Conservation (phyloP, 2,888 invertebrate species). For the Sycophila texana region DNA sequence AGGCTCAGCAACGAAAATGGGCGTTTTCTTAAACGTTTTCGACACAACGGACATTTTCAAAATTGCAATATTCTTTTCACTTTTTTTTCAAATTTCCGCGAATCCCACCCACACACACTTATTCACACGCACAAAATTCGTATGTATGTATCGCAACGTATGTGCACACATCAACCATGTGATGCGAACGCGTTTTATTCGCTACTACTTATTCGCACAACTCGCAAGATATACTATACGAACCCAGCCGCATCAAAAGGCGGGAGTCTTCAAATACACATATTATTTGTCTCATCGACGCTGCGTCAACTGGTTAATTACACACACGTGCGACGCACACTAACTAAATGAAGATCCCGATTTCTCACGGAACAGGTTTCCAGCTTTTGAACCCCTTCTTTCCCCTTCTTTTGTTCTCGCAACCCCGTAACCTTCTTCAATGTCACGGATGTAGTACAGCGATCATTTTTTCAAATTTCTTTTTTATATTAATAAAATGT, state of each 20-base stretch:
- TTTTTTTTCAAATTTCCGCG: constrained; percentile 27
- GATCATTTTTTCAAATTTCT: too few relatives aligned
- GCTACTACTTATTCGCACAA: constrained; percentile 18
- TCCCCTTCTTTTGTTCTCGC: constrained; percentile 14
- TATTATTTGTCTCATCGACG: constrained; percentile 15
- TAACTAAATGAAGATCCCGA: constrained; percentile 10
- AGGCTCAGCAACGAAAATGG: constrained; percentile 86
- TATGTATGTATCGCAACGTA: not conserved
- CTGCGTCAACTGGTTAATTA: constrained; percentile 37
- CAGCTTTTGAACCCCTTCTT: constrained; percentile 21
- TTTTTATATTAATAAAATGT: too few relatives aligned
- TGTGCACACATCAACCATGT: constrained; percentile 21
- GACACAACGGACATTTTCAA: constrained; percentile 56
- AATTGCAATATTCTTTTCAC: not conserved
- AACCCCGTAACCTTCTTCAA: not conserved
- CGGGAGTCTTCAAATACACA: constrained; percentile 41
- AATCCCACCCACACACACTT: constrained; percentile 18
- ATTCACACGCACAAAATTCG: not conserved
- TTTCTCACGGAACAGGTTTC: constrained; percentile 45
- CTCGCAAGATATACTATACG: constrained; percentile 1
- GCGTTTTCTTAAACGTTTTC: constrained; percentile 82
- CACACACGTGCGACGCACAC: constrained; percentile 14
- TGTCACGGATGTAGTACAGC: not conserved
- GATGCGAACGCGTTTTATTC: constrained; percentile 27
- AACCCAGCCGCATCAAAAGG: not conserved